Percentiles rank a stretch among this genome's conserved stretches.
These are phyloP conservation scores for Amphimallon solstitiale DNA, from an alignment of 2,888 invertebrate genomes.

Conservation along the genomic window DNA sequence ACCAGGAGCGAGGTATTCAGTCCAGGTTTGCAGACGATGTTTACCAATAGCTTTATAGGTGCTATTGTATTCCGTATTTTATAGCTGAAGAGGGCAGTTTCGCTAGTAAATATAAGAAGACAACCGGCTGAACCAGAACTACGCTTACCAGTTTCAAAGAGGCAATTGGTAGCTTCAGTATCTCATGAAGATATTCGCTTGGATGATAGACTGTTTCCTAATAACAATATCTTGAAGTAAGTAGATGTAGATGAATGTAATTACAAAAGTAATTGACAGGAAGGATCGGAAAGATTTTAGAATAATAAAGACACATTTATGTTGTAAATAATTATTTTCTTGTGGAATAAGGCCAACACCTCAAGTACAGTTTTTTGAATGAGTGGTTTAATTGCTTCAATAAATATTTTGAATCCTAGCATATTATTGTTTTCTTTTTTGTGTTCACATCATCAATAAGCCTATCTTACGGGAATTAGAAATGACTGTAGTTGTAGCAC, in stretches of 20 bases:
- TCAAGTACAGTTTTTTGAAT: too few species aligned
- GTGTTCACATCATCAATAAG: too few species aligned
- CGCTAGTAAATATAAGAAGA: slow-evolving; percentile 60
- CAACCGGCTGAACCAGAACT: slow-evolving; percentile 61
- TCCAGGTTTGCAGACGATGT: slow-evolving; percentile 56
- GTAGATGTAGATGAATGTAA: not conserved
- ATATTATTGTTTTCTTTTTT: too few species aligned
- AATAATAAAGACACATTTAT: too few species aligned
- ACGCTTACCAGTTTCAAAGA: slow-evolving; percentile 61
- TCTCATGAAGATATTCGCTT: slow-evolving; percentile 61
- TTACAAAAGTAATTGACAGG: too few species aligned
- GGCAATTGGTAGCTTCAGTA: slow-evolving; percentile 63
- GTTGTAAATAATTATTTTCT: too few species aligned
- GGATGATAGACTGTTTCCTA: slow-evolving; percentile 43
- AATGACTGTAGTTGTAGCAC: too few species aligned
- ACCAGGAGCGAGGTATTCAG: slow-evolving; percentile 62
- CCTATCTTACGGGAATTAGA: too few species aligned
- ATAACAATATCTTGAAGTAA: slow-evolving; percentile 50
- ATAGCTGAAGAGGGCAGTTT: slow-evolving; percentile 62
- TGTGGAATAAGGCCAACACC: too few species aligned
- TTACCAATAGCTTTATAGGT: not conserved
- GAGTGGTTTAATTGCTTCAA: too few species aligned
- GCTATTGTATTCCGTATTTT: not conserved
- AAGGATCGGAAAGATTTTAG: too few species aligned
- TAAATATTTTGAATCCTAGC: too few species aligned